These are phyloP conservation scores for Acleris holmiana DNA, from an alignment of 2,888 invertebrate genomes.

Conservation along the genomic window DNA sequence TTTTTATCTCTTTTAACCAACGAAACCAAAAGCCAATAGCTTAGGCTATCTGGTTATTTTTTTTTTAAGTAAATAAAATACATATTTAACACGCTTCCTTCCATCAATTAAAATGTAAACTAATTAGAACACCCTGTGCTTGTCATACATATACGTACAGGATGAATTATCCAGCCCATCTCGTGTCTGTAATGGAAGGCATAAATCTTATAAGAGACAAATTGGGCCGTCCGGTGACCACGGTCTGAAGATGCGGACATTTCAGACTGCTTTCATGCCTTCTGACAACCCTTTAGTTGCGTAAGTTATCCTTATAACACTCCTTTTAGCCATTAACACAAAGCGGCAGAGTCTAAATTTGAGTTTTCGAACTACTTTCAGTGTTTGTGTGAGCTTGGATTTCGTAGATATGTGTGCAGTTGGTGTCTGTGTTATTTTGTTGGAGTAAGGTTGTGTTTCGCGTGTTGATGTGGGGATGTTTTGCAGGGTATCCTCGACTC, in stretches of 20 bases:
- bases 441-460: conserved; percentile 49
- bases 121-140: conserved; percentile 3
- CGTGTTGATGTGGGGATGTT: conserved; percentile 42
- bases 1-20: too few species aligned
- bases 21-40: too few species aligned
- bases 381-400: conserved; percentile 38
- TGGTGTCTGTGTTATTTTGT: conserved; percentile 41
- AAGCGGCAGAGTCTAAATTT: conserved; percentile 46
- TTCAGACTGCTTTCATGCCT: conserved; percentile 64
- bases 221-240: conserved; percentile 66
- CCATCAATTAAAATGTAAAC: neutral
- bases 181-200: conserved; percentile 69
- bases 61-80: too few species aligned
- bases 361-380: conserved; percentile 39
- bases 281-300: conserved; percentile 67
- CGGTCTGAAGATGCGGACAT: conserved; percentile 65
- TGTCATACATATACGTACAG: conserved; percentile 13
- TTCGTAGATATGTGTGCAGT: conserved; percentile 41
- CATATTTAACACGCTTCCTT: neutral
- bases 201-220: conserved; percentile 74
- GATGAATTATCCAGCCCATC: conserved; percentile 24
- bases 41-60: too few species aligned
- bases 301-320: conserved; percentile 49
- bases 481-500: conserved; percentile 46
- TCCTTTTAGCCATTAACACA: conserved; percentile 41